Evolutionary conservation across 2,113 vertebrate genomes (phyloP).

Genomic region (Circaetus cinerascens): DNA sequence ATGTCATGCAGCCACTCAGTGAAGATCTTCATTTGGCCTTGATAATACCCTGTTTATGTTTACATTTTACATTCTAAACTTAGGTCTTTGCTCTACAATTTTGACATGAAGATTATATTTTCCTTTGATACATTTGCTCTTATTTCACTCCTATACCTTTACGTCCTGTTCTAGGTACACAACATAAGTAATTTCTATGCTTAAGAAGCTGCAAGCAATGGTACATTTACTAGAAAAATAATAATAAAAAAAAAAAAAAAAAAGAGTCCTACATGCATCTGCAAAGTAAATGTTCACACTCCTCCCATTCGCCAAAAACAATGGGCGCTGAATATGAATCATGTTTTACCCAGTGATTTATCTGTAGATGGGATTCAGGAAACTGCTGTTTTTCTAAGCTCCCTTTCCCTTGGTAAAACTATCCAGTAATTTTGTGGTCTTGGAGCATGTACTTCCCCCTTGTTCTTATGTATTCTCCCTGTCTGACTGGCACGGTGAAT

Average conservation of each 20-base stretch:
- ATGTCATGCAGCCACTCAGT: constrained; percentile 1
- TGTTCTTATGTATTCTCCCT: neutral
- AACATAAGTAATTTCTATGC: neutral
- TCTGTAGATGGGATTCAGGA: neutral
- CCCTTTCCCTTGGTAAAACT: neutral
- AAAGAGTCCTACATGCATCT: neutral
- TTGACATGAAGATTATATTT: neutral
- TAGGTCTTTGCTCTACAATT: neutral
- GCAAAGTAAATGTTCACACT: neutral
- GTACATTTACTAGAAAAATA: neutral
- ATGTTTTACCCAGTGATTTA: constrained; percentile 19
- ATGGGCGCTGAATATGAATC: neutral
- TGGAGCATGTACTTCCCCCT: neutral
- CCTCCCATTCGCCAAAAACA: constrained; percentile 3
- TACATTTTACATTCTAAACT: neutral
- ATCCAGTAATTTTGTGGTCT: neutral
- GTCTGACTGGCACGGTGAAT: neutral
- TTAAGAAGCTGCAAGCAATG: constrained; percentile 12
- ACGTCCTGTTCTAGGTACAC: neutral
- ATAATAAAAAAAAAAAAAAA: neutral
- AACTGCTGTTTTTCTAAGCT: neutral
- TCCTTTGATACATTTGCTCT: neutral
- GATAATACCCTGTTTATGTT: neutral
- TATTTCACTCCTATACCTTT: neutral
- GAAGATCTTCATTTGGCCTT: constrained; percentile 24